A percentile compares a stretch with the other conserved stretches of the same genome.
These are phyloP conservation scores for Melitaea athalia DNA, from an alignment of 2,888 invertebrate genomes.

Conservation along the genomic window DNA sequence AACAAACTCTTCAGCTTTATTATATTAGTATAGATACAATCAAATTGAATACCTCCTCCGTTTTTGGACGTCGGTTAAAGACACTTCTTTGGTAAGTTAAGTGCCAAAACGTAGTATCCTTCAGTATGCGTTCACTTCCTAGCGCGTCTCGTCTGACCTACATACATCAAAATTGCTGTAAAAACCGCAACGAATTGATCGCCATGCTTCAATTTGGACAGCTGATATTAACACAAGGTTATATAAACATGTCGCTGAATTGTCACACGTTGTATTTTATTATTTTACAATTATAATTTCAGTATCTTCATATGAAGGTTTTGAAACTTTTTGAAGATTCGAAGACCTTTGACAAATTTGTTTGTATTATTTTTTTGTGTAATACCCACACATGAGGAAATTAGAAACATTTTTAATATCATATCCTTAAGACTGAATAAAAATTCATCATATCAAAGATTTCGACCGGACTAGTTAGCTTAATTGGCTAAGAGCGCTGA, in stretches of 20 bases:
- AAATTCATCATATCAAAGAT: no score
- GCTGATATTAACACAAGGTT: conserved; percentile 30
- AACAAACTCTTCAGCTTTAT: no score
- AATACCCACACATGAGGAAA: no score
- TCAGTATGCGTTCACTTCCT: neutral
- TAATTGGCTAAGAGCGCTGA: no score
- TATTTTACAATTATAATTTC: neutral
- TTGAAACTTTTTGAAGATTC: neutral
- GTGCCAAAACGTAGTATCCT: neutral
- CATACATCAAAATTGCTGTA: conserved; percentile 46
- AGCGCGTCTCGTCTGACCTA: conserved; percentile 29
- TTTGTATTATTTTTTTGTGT: no score
- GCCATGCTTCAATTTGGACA: conserved; percentile 37
- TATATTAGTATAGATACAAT: no score
- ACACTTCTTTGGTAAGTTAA: neutral
- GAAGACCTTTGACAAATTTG: no score
- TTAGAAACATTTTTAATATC: no score
- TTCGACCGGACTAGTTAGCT: no score
- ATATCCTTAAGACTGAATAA: no score
- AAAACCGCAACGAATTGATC: conserved; percentile 50
- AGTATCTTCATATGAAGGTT: neutral
- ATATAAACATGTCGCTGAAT: neutral
- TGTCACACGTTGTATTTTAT: neutral
- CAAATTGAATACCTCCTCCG: no score
- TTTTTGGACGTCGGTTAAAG: neutral